A percentile compares a stretch with the other conserved stretches of the same genome.
Conservation (phyloP, 2,888 invertebrate species). For the Lasioglossum pauxillum region DNA sequence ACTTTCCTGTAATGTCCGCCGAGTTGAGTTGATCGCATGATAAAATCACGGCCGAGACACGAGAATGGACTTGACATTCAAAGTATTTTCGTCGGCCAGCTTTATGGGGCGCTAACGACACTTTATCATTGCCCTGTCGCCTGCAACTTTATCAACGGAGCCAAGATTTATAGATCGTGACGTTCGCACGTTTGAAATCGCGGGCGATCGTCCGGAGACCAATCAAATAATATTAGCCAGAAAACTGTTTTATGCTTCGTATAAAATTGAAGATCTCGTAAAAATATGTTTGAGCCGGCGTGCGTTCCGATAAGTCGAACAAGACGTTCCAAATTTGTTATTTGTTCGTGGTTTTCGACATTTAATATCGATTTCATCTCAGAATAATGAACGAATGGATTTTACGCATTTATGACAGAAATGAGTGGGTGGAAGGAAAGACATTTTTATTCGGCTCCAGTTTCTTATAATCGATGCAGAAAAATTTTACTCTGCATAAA, state of each 20-base stretch:
- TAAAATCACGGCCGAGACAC: conserved; percentile 13
- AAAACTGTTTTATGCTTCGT: background rate
- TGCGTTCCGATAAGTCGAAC: background rate
- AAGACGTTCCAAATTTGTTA: background rate
- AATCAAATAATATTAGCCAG: conserved; percentile 9
- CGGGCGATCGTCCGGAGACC: background rate
- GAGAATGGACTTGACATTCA: background rate
- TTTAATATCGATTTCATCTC: background rate
- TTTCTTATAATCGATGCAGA: background rate
- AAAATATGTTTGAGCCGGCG: background rate
- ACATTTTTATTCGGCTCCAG: background rate
- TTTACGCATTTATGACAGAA: background rate
- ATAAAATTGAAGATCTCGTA: background rate
- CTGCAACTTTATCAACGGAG: conserved; percentile 8
- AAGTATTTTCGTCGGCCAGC: background rate
- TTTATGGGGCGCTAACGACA: conserved; percentile 9
- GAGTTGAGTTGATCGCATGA: conserved; percentile 25
- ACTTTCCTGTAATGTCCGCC: conserved; percentile 57
- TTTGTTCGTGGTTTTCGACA: background rate
- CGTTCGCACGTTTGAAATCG: background rate
- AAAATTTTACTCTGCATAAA: background rate
- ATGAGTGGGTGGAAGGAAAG: background rate
- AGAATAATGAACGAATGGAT: background rate
- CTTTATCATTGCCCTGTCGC: background rate
- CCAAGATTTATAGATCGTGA: conserved; percentile 4